Evolutionary conservation across 2,888 invertebrate species (phyloP), one percentile per base, ranked within the genome.

Genomic region (Cacoxenus indagator): DNA sequence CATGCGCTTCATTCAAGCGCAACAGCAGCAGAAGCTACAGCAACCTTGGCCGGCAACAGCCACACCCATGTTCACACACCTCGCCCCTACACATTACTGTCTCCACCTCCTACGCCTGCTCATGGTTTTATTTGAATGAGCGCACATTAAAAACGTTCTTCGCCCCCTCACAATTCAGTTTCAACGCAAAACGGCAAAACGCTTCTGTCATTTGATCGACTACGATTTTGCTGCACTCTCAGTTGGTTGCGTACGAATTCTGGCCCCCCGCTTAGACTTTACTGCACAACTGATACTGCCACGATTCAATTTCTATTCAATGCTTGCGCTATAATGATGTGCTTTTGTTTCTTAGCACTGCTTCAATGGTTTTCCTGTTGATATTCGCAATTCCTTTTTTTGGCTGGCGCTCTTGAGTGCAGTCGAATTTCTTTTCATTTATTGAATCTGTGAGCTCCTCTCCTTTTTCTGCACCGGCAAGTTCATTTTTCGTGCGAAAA

Each of bases 91-190:
- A n/a, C n/a, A n/a, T n/a, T n/a, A n/a, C n/a, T 37, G 37, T 37
- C n/a, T 14, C 19, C 17, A n/a, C 46, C 46, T n/a, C n/a, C 19
- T 2, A 19, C 59, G 9, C n/a, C 59, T 81, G 81, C 77, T 74
- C 81, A 81, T 76, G 78, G 76, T 78, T 81, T 81, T 81, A 81
- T 81, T 81, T 79, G 78, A 79, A 79, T 81, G 76, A 79, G 71
- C 66, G 69, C 74, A 46, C 37, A 61, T 61, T 61, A 37, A 61
- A 61, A 55, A 22, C 8, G 14, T 55, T 55, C 55, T 9, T 22
- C 26, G 14, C 14, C 11, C 11, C 55, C 14, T 26, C 14, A 14
- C 26, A 26, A 26, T 55, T 55, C 4, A 9, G 14, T 26, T 55
- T 26, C 27, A 24, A 6, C 8, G n/a, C n/a, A n/a, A n/a, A n/a